Conservation (phyloP, 2,888 invertebrate species). For the Tachystola acroxantha region DNA sequence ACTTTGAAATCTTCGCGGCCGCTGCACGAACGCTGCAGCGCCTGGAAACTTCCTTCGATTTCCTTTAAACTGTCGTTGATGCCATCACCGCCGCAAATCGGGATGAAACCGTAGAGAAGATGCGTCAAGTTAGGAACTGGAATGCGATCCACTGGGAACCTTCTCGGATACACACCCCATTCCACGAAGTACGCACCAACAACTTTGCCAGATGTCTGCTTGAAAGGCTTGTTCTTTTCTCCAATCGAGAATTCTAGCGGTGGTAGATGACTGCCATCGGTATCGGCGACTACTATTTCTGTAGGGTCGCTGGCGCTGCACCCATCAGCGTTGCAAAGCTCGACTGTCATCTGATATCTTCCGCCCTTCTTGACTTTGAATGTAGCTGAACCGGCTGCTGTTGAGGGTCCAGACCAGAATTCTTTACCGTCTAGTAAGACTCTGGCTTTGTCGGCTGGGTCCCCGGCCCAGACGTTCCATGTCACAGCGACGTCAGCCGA, state of each 20-base stretch:
- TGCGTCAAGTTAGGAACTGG: constrained; percentile 68
- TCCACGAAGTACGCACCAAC: constrained; percentile 69
- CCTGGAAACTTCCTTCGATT: constrained; percentile 72
- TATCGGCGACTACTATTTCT: constrained; percentile 67
- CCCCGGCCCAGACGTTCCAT: constrained; percentile 72
- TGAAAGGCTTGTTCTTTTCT: constrained; percentile 66
- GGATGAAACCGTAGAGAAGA: constrained; percentile 67
- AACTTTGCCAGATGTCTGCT: constrained; percentile 69
- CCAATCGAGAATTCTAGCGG: constrained; percentile 57
- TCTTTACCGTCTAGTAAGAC: constrained; percentile 56
- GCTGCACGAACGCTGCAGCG: constrained; percentile 65
- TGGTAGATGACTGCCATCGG: constrained; percentile 69
- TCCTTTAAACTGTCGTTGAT: constrained; percentile 73
- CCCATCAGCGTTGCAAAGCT: constrained; percentile 64
- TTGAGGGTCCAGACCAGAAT: constrained; percentile 53
- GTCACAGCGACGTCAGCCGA: constrained; percentile 66
- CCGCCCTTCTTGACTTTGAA: constrained; percentile 70
- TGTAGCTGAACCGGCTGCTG: constrained; percentile 51
- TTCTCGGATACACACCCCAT: constrained; percentile 71
- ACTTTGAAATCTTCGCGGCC: constrained; percentile 71
- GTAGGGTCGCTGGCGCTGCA: constrained; percentile 60
- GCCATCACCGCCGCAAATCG: constrained; percentile 70
- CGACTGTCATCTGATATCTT: constrained; percentile 60
- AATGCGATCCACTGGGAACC: constrained; percentile 63
- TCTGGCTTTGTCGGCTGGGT: constrained; percentile 52